Percentiles rank a stretch among this genome's conserved stretches.
These are phyloP conservation scores for Petrocephalus sullivani DNA, from an alignment of 2,797 vertebrate species.

Conservation along the genomic window DNA sequence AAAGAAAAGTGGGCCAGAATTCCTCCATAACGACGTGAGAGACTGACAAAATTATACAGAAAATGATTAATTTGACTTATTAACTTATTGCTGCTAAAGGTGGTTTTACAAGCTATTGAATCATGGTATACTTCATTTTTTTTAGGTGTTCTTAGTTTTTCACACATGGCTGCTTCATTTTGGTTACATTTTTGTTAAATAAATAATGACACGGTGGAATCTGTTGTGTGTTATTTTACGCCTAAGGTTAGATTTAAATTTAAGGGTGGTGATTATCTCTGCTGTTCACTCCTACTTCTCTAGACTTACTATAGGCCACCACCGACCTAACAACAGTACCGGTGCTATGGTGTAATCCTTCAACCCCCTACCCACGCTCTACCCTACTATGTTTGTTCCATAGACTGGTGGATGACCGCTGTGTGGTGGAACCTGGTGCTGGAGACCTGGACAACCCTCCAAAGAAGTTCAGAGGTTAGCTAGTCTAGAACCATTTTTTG, in stretches of 20 bases:
- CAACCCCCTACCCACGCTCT: not conserved
- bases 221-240: no score
- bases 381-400: slow-evolving; percentile 9
- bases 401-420: slow-evolving; percentile 94
- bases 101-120: no score
- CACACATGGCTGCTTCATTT: no score
- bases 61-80: no score
- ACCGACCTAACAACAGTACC: not conserved
- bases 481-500: not conserved
- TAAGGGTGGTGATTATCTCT: not conserved
- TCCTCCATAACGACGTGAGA: no score
- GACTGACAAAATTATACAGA: no score
- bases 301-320: not conserved
- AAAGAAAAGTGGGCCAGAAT: no score
- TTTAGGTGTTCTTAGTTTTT: no score
- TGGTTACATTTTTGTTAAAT: no score
- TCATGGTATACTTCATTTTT: no score
- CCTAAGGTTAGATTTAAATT: not conserved
- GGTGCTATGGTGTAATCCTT: not conserved
- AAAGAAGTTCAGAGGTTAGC: slow-evolving; percentile 92
- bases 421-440: slow-evolving; percentile 86
- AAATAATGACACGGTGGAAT: no score
- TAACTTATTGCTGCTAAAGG: no score
- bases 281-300: not conserved
- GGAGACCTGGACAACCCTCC: slow-evolving; percentile 93